Evolutionary conservation across 2,113 vertebrate genomes (phyloP), one percentile per base, ranked within the genome.

Genomic region (Collichthys lucidus): DNA sequence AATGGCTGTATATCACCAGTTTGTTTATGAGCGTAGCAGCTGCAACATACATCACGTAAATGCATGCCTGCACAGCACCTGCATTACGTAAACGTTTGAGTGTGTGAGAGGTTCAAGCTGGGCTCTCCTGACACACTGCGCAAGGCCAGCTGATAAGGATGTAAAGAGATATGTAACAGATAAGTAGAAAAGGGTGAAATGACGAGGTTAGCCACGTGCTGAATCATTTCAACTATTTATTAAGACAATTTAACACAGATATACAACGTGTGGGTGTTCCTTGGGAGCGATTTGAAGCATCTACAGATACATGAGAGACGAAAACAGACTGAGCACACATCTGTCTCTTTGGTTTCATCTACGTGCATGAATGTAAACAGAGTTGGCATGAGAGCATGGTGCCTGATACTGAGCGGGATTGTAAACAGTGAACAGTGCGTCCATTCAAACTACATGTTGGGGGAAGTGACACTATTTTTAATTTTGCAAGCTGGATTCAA

Each of bases 11-110:
- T 26, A 59, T 71, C 64, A 55, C 44, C 46, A 19, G 17, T 83
- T 80, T 73, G 69, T 89, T 89, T 83, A 82, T 65, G 63, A 64
- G 69, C 78, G 59, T 9, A 72, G 70, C 49, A 71, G 85, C 77
- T 89, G 71, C 44, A 57, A 19, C 31, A 66, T 20, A 26, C 11
- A 35, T 49, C 53, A 46, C 20, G 53, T 11, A 60, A 56, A 75
- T 52, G 65, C 55, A 26, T 0, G 14, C 61, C 44, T 17, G n/a
- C 24, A 47, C 2, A 12, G 47, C 2, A 12, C 53, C 11, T n/a
- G 4, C 7, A 14, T 65, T 29, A 17, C 8, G 1, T 55, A 64
- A 64, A 62, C 12, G 31, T 59, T 17, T 22, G 52, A 74, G 56
- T 71, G 15, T 14, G 44, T 67, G 60, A 67, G 26, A 53, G 31